Evolutionary conservation across 2,113 vertebrate species (phyloP).

Genomic region (Mastomys coucha): DNA sequence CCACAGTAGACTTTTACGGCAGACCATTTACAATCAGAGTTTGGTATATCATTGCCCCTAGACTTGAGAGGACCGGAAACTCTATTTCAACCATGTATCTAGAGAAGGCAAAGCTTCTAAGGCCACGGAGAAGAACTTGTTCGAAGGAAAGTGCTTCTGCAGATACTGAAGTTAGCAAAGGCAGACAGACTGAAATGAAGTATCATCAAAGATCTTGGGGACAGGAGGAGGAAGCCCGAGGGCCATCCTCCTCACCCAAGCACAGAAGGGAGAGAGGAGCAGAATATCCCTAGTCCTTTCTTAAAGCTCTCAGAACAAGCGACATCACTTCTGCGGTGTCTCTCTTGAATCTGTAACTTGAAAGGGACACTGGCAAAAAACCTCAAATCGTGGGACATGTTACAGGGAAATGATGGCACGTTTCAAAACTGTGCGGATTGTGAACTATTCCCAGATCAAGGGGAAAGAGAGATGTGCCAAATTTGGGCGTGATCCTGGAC

Average conservation of each 20-base stretch:
- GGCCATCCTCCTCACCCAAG: background rate
- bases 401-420: background rate
- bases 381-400: background rate
- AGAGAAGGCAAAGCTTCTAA: background rate
- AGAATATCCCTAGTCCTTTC: background rate
- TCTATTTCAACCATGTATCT: background rate
- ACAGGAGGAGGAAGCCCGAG: background rate
- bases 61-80: background rate
- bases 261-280: background rate
- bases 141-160: background rate
- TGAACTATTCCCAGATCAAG: background rate
- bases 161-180: background rate
- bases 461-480: background rate
- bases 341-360: background rate
- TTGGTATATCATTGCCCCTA: background rate
- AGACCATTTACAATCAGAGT: too few relatives aligned
- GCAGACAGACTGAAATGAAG: background rate
- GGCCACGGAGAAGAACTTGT: background rate
- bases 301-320: fast-evolving
- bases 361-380: background rate
- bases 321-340: background rate
- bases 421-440: background rate
- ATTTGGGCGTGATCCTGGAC: background rate
- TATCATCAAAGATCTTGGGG: background rate
- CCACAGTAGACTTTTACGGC: background rate